Percentiles rank a stretch among this genome's conserved stretches.
Conservation (phyloP, 2,797 vertebrate species). For the Lindbergichthys nudifrons region DNA sequence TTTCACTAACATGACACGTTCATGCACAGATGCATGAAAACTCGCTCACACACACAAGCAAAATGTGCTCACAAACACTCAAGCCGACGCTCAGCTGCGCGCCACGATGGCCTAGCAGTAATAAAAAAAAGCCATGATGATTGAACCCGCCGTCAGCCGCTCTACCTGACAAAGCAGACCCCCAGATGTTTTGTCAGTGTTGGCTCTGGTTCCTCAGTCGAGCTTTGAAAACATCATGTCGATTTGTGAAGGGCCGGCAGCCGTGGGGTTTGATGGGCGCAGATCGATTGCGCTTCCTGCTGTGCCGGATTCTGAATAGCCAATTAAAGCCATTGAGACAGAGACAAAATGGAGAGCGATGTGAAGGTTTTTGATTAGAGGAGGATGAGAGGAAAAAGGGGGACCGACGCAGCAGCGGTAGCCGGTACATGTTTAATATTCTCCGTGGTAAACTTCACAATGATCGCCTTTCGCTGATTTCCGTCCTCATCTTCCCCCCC, state of each 20-base stretch:
- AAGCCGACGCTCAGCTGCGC: slow-evolving; percentile 37
- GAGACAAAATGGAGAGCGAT: slow-evolving; percentile 36
- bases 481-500: slow-evolving; percentile 38
- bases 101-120: slow-evolving; percentile 28
- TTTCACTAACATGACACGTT: slow-evolving; percentile 78
- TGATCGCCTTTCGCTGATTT: slow-evolving; percentile 16
- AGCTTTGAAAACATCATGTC: slow-evolving; percentile 61
- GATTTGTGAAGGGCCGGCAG: slow-evolving; percentile 56
- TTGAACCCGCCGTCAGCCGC: slow-evolving; percentile 62
- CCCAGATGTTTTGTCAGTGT: slow-evolving; percentile 74
- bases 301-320: slow-evolving; percentile 65
- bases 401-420: slow-evolving; percentile 24
- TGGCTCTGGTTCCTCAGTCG: slow-evolving; percentile 42
- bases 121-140: slow-evolving; percentile 55
- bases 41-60: slow-evolving; percentile 21
- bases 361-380: slow-evolving; percentile 52
- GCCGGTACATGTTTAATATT: slow-evolving; percentile 58
- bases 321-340: slow-evolving; percentile 74
- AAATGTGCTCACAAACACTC: slow-evolving; percentile 56
- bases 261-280: slow-evolving; percentile 66
- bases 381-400: slow-evolving; percentile 24
- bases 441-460: slow-evolving; percentile 36
- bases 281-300: slow-evolving; percentile 65
- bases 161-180: slow-evolving; percentile 67
- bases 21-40: slow-evolving; percentile 69